Evolutionary conservation across 2,797 vertebrate species (phyloP).

Genomic region (Arctocebus calabarensis): DNA sequence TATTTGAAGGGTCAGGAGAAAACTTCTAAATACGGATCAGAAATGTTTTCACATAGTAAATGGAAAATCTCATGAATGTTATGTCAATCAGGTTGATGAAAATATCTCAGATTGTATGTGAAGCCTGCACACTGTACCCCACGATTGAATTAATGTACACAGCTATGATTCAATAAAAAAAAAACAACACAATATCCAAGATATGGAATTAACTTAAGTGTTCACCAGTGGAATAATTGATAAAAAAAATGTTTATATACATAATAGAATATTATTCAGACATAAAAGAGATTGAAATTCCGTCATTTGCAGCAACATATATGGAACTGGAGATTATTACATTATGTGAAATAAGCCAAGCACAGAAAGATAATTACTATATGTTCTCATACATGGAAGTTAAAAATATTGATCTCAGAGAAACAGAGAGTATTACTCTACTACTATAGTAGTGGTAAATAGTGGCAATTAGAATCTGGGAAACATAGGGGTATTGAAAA

Average conservation of each 20-base stretch:
- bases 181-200: neutral
- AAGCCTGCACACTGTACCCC: no score
- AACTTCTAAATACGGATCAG: no score
- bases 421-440: neutral
- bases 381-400: neutral
- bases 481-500: neutral
- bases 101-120: no score
- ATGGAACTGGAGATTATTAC: neutral
- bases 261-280: neutral
- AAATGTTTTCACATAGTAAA: no score
- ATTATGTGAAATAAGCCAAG: neutral
- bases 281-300: neutral
- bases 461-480: neutral
- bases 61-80: no score
- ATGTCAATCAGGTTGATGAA: no score
- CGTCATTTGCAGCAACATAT: neutral
- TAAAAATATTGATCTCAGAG: neutral
- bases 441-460: neutral
- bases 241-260: neutral
- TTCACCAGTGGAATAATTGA: neutral
- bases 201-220: neutral
- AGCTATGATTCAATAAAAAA: no score
- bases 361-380: neutral
- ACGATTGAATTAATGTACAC: no score
- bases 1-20: no score